Percentiles rank a stretch among this genome's conserved stretches.
Evolutionary conservation across 2,797 vertebrate genomes (phyloP).

Genomic region (Cichlasoma orientale): DNA sequence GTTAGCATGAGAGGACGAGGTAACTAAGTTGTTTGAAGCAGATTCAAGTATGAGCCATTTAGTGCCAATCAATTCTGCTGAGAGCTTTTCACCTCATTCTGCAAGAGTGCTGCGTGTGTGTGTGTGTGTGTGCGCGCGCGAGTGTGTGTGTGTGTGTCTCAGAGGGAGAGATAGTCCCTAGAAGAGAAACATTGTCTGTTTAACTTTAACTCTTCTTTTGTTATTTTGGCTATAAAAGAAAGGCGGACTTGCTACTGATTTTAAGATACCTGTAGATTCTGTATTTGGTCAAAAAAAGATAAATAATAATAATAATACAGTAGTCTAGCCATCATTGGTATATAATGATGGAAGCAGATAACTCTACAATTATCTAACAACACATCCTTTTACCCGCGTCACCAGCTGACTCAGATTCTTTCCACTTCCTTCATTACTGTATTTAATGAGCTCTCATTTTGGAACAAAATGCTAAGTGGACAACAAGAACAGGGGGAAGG

Average conservation of each 20-base stretch:
- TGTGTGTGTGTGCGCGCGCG: background rate
- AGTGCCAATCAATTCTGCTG: conserved; percentile 64
- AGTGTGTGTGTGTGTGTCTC: background rate
- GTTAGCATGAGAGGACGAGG: conserved; percentile 41
- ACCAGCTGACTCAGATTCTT: conserved; percentile 28
- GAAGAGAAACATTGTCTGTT: background rate
- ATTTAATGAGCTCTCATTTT: conserved; percentile 62
- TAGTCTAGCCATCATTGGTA: background rate
- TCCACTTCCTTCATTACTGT: conserved; percentile 43
- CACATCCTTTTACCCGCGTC: conserved; percentile 43
- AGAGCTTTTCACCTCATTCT: conserved; percentile 59
- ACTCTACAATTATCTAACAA: conserved; percentile 47
- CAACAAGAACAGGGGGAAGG: conserved; percentile 1
- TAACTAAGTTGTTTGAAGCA: conserved; percentile 62
- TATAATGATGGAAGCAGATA: conserved; percentile 34
- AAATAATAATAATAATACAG: background rate
- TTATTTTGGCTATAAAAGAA: background rate
- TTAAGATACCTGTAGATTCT: background rate
- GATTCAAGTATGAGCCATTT: conserved; percentile 65
- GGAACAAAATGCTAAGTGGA: conserved; percentile 37
- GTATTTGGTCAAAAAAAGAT: background rate
- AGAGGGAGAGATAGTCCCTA: background rate
- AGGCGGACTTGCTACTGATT: background rate
- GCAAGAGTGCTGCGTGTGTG: background rate
- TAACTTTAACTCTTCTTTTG: background rate